Percentiles rank a stretch among this genome's conserved stretches.
phyloP scores from a whole-genome alignment of 2,113 vertebrate genomes.

The Tapirus terrestris region DNA sequence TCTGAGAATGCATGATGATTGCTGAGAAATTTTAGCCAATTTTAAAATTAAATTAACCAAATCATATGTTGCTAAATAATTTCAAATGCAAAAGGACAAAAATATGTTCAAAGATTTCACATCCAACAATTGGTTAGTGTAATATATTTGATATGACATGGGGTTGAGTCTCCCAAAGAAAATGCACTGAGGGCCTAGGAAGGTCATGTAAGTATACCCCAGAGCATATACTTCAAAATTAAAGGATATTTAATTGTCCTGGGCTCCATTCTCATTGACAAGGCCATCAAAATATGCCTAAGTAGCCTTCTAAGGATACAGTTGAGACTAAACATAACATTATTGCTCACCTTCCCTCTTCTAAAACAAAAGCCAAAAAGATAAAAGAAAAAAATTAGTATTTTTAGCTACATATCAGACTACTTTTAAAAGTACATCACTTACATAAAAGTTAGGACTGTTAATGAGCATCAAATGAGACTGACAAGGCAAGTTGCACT shows the following conservation, averaged over 20 bases:
- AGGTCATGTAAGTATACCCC: not conserved
- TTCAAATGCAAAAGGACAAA: constrained; percentile 55
- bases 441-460: not conserved
- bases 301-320: not conserved
- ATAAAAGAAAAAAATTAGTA: not conserved
- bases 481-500: not conserved
- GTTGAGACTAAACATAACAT: not conserved
- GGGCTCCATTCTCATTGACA: not conserved
- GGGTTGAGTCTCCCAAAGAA: not conserved
- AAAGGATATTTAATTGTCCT: not conserved
- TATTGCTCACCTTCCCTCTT: not conserved
- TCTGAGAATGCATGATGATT: constrained; percentile 44
- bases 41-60: constrained; percentile 61
- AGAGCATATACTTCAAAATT: not conserved
- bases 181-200: not conserved
- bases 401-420: not conserved
- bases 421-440: not conserved
- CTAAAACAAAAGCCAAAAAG: not conserved
- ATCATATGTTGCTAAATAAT: constrained; percentile 56
- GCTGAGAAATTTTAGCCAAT: constrained; percentile 31
- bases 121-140: not conserved
- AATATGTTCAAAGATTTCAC: constrained; percentile 31
- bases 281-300: constrained; percentile 9
- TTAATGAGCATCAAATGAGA: not conserved
- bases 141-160: not conserved